Base-by-base conservation (phyloP, 2,888 invertebrate genomes). In the Hanleya hanleyi region DNA sequence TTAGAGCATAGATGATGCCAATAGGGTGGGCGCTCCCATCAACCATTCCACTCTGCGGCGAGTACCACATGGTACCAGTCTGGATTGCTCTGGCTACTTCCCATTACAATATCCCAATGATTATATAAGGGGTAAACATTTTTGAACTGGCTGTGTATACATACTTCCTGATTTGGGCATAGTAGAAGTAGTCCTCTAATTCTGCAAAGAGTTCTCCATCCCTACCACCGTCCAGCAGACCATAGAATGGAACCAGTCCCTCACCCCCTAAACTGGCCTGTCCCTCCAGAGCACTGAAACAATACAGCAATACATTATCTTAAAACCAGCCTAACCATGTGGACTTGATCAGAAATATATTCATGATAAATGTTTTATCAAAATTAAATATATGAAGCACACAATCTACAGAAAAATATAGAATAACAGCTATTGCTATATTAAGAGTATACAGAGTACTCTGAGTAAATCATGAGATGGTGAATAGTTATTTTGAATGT, bases 151-250 rank as follows among this genome's bases (percentile, higher is more conserved):
- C 4, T 38, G 18, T 33, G 57, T 62, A 1, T 22, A 76, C 82
- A 74, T 80, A 89, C 89, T 86, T 94, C 93, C 80, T 94, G 61
- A 95, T 94, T 91, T 95, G 95, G 80, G 94, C 93, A 87, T 95
- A 95, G 88, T 94, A 95, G 90, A 95, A 95, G 75, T 94, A 91
- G 86, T 95, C 94, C 80, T 94, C 92, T 86, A 95, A 93, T 90
- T 95, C 94, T 73, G 91, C 90, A 87, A 94, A 94, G 69, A 95
- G 91, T 92, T 94, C 94, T 2, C 95, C 95, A 0, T 93, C 92
- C 9, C 93, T 91, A 0, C 95, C 95, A 67, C 94, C 94, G 73
- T 95, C 94, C 66, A 95, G 91, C 32, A 95, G 90, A 77, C 93
- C 93, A 87, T 94, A 95, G 90, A 93, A 95, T 0, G 95, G 95